These are phyloP conservation scores for Diarsia rubi DNA, from an alignment of 2,888 invertebrate genomes.

Conservation along the genomic window DNA sequence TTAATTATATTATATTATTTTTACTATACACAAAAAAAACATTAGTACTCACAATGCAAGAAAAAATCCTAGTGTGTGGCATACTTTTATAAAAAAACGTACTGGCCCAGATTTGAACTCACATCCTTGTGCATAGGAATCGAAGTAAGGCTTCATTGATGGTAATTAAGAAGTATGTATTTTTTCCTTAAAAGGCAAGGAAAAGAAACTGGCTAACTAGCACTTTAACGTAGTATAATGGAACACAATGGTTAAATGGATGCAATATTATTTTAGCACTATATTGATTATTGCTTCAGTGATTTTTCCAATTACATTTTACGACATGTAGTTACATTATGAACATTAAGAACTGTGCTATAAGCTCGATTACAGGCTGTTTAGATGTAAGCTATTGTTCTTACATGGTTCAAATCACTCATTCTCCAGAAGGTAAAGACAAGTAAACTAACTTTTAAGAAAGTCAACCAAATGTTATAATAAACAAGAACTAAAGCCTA, in stretches of 20 bases:
- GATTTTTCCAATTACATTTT: slow-evolving; percentile 34
- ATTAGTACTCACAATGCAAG: no score
- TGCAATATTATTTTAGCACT: slow-evolving; percentile 1
- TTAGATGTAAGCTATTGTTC: background rate
- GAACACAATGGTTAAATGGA: background rate
- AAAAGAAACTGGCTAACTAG: slow-evolving; percentile 3
- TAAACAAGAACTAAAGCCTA: slow-evolving; percentile 11
- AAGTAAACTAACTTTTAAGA: background rate
- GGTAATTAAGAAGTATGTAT: background rate
- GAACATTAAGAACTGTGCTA: background rate
- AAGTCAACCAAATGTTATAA: background rate
- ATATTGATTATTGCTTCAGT: slow-evolving; percentile 14
- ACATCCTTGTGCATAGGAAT: background rate
- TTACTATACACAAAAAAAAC: no score
- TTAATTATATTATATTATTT: no score
- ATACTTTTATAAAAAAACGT: background rate
- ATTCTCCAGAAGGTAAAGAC: background rate
- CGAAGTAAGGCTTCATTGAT: background rate
- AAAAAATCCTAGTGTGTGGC: no score
- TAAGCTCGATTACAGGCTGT: background rate
- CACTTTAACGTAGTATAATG: slow-evolving; percentile 9
- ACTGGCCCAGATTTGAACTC: background rate
- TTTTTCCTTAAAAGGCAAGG: background rate
- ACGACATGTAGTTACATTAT: slow-evolving; percentile 20
- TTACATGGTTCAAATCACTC: background rate